Conservation (phyloP, 2,113 vertebrate genomes). For the Amphiprion percula region DNA sequence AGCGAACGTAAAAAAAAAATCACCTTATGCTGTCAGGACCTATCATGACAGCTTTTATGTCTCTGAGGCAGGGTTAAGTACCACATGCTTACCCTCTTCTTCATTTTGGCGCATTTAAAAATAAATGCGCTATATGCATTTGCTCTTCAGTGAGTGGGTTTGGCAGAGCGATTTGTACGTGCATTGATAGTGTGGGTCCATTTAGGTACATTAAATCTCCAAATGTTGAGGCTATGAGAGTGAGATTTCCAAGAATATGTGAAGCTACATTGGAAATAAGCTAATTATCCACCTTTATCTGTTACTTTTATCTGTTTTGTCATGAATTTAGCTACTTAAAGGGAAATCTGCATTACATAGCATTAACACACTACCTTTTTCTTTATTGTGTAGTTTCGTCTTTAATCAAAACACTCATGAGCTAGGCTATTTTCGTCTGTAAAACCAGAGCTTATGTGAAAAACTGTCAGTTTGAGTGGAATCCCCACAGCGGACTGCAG, state of each 20-base stretch:
- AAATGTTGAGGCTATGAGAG: background rate
- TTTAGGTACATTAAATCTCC: background rate
- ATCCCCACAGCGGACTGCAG: conserved; percentile 22
- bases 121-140: background rate
- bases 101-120: conserved; percentile 11
- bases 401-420: conserved; percentile 12
- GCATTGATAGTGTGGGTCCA: background rate
- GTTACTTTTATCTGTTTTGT: background rate
- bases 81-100: background rate
- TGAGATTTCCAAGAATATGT: background rate
- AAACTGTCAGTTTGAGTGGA: conserved; percentile 14
- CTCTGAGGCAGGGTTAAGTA: conserved; percentile 38
- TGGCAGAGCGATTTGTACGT: background rate
- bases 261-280: background rate
- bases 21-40: conserved; percentile 22
- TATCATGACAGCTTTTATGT: conserved; percentile 36
- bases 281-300: background rate
- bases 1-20: conserved; percentile 16
- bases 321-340: background rate
- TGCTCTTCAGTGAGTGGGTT: background rate
- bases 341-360: background rate
- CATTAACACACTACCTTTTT: too few species aligned
- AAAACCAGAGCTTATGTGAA: background rate
- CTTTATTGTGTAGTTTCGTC: background rate
- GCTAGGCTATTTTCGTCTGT: background rate